Base-by-base conservation (phyloP, 2,888 invertebrate species). In the Drosophila demipolita region DNA sequence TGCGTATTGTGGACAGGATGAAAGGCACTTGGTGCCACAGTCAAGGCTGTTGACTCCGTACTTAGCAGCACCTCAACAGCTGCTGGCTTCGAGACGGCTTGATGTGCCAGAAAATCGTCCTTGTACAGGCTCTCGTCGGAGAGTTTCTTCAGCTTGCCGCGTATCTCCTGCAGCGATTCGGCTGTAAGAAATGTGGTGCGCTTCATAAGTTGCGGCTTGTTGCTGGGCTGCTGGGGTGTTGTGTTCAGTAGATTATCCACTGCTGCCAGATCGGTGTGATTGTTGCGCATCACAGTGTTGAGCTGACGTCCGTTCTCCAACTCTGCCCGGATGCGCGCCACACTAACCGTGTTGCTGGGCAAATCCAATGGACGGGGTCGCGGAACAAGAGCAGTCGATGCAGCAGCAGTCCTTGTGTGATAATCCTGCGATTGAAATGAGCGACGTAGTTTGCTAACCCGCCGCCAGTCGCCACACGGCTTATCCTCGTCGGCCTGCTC, bases 401-500 rank as follows among this genome's bases (percentile, higher is more conserved):
- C 20, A 15, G 45, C 12, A 29, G 33, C 12, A 8, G 60, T 11
- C 7, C 57, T 68, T 12, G 81, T 78, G 29, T 87, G 78, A 57
- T 91, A 86, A 85, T 95, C 95, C 8, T 96, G 95, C 90, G 95
- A 95, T 87, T 96, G 95, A 78, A 96, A 93, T 6, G 96, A 96
- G 71, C 95, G 94, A 52, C 95, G 94, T 68, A 95, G 93, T 82
- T 95, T 95, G 17, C 96, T 95, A 57, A 95, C 95, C 78, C 96
- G 94, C 60, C 94, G 93, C 95, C 96, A 96, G 89, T 95, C 95
- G 1, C 94, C 94, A 36, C 95, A 94, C 84, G 94, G 94, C 53
- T 95, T 94, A 54, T 87, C 81, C 40, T 94, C 70, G 45, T 87
- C 78, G 87, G 94, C 94, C 57, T 94, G 94, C 75, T 87, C 78